A percentile compares a stretch with the other conserved stretches of the same genome.
These are phyloP conservation scores for Heliconius sara DNA, from an alignment of 2,888 invertebrate species.

Conservation along the genomic window DNA sequence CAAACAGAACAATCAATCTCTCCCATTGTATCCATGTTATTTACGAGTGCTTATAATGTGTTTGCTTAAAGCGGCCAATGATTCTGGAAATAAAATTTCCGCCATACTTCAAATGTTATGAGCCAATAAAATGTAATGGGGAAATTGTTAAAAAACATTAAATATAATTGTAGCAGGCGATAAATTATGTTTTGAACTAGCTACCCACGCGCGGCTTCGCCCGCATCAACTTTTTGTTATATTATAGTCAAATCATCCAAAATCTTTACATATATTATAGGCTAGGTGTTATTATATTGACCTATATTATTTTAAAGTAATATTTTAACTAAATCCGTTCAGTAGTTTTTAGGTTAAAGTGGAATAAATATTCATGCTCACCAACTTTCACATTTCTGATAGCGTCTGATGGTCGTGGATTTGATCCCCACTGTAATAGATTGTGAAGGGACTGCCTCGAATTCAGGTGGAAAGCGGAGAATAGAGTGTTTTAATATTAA, in stretches of 20 bases:
- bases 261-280: background rate
- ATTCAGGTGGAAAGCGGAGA: background rate
- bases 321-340: too few relatives aligned
- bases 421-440: background rate
- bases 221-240: background rate
- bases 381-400: background rate
- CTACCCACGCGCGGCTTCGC: background rate
- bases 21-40: constrained; percentile 13
- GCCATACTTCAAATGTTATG: constrained; percentile 6
- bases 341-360: too few relatives aligned
- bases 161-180: background rate
- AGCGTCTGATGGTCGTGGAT: background rate
- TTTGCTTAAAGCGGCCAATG: background rate
- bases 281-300: background rate
- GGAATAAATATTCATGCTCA: too few relatives aligned
- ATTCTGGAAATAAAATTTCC: background rate
- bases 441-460: background rate
- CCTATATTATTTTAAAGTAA: too few relatives aligned
- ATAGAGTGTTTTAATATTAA: too few relatives aligned
- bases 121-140: background rate
- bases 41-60: constrained; percentile 14
- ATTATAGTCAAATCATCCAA: background rate
- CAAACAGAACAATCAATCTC: constrained; percentile 17
- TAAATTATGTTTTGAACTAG: background rate
- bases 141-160: constrained; percentile 4